Base-by-base conservation (phyloP, 2,797 vertebrate species). In the Notoglanidium macrostoma region DNA sequence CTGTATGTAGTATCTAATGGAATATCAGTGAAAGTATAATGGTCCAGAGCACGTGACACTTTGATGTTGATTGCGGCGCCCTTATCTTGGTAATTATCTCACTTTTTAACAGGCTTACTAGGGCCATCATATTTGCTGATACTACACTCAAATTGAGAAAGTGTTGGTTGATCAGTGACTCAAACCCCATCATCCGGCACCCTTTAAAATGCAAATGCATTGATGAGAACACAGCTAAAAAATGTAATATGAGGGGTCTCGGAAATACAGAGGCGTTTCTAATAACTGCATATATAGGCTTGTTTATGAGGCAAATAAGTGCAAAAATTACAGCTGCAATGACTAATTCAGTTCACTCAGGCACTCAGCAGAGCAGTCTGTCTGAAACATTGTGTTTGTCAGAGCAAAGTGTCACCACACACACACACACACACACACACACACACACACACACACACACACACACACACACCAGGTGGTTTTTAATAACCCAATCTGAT, bases 181-280 rank as follows among this genome's bases (percentile, higher is more conserved):
- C 46, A 86, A 61, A 49, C 68, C 77, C 46, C 57, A 78, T 46
- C 84, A n/a, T 12, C 12, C 12, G 1, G 19, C 57, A 74, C 9
- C 55, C 54, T 74, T 89, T 83, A 55, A 85, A 85, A 89, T 87
- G 86, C 72, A 78, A 84, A 49, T 83, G 40, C 54, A 1, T 21
- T 5, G 35, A n/a, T 80, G 5, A 7, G 61, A 8, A 80, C 29
- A 85, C 57, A 82, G 65, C 65, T 32, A 14, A 35, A 63, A 61
- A 59, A 29, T n/a, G 0, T 2, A n/a, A 72, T 72, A 19, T 4
- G 5, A 54, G 73, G 19, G 19, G 49, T 12, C 17, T 74, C 11
- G 29, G 55, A 46, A 84, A 59, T 74, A 61, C 10, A 4, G 51
- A 17, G 40, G 29, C 63, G 46, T 40, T 49, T 73, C 29, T 70